Percentiles rank a stretch among this genome's conserved stretches.
Evolutionary conservation across 1,140 invertebrate genomes (phyloP).

Genomic region (Papilio dardanus): DNA sequence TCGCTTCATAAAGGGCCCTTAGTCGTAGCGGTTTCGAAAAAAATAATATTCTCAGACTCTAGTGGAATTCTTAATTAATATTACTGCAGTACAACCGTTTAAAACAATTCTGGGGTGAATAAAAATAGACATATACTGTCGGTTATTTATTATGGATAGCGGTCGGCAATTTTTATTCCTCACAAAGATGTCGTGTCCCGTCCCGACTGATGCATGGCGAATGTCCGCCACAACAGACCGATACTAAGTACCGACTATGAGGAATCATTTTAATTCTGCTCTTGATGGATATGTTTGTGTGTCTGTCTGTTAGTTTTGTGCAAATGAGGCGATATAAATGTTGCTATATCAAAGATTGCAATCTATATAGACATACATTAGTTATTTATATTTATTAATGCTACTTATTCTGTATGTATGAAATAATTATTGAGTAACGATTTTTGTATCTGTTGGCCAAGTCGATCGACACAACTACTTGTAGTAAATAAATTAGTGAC

Average conservation of each 20-base stretch:
- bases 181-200: constrained; percentile 49
- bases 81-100: constrained; percentile 41
- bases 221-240: constrained; percentile 63
- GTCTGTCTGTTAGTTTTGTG: constrained; percentile 39
- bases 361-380: constrained; percentile 7
- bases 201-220: constrained; percentile 63
- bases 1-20: no score
- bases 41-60: background rate
- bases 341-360: constrained; percentile 16
- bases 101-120: constrained; percentile 49
- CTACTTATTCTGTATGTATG: background rate
- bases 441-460: background rate
- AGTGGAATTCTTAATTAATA: background rate
- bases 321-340: constrained; percentile 40
- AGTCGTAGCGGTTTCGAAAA: no score
- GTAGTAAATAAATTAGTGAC: background rate
- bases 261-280: constrained; percentile 57
- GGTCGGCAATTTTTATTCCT: constrained; percentile 63
- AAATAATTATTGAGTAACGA: background rate
- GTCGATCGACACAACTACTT: background rate
- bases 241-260: constrained; percentile 61
- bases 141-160: constrained; percentile 49
- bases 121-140: constrained; percentile 49
- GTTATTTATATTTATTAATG: background rate
- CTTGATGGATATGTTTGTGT: constrained; percentile 39